Percentiles rank a stretch among this genome's conserved stretches.
Conservation (phyloP, 2,113 vertebrate species). For the Rhagologus leucostigma region DNA sequence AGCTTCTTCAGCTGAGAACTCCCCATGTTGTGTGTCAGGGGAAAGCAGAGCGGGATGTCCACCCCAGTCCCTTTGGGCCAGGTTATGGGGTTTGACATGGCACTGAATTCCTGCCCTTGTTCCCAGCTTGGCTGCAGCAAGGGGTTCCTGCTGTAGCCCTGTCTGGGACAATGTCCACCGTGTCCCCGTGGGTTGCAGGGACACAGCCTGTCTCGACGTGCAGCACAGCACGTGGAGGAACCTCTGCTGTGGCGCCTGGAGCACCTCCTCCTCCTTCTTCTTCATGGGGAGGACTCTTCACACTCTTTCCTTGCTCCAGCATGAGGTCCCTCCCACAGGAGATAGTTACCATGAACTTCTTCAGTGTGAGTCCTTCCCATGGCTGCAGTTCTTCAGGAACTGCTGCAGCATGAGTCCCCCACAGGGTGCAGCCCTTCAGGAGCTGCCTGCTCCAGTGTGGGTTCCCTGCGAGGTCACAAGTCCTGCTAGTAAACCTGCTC, state of each 20-base stretch:
- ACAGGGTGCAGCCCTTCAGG: background rate
- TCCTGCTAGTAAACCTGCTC: background rate
- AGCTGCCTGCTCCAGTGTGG: background rate
- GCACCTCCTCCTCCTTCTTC: background rate
- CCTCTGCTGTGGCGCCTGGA: background rate
- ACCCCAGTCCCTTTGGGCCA: accelerated
- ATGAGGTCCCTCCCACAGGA: background rate
- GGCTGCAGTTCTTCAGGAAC: background rate
- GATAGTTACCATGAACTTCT: background rate
- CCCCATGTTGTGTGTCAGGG: background rate
- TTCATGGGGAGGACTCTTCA: background rate
- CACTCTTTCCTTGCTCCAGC: background rate
- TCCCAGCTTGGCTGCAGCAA: background rate
- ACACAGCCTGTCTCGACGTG: background rate
- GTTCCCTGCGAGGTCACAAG: accelerated
- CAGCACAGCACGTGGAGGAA: background rate
- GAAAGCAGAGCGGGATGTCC: background rate
- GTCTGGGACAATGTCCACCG: background rate
- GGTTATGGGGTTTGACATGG: too few species aligned
- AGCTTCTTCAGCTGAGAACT: slow-evolving; percentile 23
- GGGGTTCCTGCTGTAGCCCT: background rate
- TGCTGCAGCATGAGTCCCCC: background rate
- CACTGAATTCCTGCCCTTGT: background rate
- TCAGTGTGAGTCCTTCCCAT: background rate
- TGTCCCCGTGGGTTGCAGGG: background rate